A percentile compares a stretch with the other conserved stretches of the same genome.
Evolutionary conservation across 2,888 invertebrate genomes (phyloP).

Genomic region (Prosapia bicincta): DNA sequence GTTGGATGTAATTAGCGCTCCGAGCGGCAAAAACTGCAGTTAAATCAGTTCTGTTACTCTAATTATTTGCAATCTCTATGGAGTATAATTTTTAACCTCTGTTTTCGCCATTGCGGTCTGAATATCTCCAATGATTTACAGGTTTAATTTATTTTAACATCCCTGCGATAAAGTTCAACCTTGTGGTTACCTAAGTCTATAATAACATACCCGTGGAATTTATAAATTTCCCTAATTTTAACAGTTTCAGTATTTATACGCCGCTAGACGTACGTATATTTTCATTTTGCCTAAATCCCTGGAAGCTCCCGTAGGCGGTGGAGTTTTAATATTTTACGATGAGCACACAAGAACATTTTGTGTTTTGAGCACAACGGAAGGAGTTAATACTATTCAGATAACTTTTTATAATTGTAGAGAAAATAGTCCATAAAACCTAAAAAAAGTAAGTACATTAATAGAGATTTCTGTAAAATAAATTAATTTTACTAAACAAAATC

Average conservation of each 20-base stretch:
- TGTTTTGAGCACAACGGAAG: too few species aligned
- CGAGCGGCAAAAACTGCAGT: neutral
- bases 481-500: too few species aligned
- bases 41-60: neutral
- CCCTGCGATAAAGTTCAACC: constrained; percentile 7
- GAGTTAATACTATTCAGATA: too few species aligned
- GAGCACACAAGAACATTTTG: too few species aligned
- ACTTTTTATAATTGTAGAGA: too few species aligned
- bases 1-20: neutral
- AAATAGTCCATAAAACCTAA: too few species aligned
- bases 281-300: neutral
- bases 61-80: neutral
- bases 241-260: neutral
- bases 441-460: too few species aligned
- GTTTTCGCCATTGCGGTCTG: neutral
- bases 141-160: constrained; percentile 27
- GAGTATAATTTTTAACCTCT: neutral
- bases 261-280: neutral
- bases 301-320: too few species aligned
- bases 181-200: neutral
- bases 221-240: neutral
- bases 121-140: constrained; percentile 18
- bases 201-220: neutral
- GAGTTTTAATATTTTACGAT: too few species aligned
- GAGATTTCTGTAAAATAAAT: too few species aligned